Evolutionary conservation across 2,797 vertebrate genomes (phyloP).

Genomic region (Myripristis jacobus): DNA sequence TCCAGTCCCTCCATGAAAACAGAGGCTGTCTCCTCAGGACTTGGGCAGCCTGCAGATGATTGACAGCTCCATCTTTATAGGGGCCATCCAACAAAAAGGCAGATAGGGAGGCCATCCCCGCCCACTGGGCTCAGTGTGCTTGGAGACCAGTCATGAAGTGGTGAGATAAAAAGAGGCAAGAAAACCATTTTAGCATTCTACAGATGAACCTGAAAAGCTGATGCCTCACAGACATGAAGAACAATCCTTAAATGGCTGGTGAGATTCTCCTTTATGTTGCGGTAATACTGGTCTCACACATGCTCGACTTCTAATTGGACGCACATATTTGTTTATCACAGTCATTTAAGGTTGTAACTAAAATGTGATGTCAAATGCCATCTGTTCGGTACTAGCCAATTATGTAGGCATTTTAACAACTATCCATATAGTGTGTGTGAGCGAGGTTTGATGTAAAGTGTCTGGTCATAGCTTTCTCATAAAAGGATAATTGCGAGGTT

Average conservation of each 20-base stretch:
- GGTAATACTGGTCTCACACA: conserved; percentile 30
- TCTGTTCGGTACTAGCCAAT: conserved; percentile 26
- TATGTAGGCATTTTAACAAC: conserved; percentile 53
- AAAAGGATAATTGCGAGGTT: conserved; percentile 51
- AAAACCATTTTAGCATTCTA: conserved; percentile 29
- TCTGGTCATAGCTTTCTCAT: conserved; percentile 47
- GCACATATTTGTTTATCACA: conserved; percentile 45
- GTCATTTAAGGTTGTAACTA: conserved; percentile 49
- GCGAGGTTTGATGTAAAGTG: conserved; percentile 39
- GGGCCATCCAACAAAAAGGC: conserved; percentile 65
- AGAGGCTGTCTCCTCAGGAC: conserved; percentile 58
- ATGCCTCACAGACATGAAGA: conserved; percentile 9
- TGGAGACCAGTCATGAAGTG: conserved; percentile 38
- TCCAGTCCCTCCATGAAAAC: conserved; percentile 48
- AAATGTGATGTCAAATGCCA: conserved; percentile 30
- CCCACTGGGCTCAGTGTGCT: conserved; percentile 54
- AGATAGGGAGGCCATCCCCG: conserved; percentile 60
- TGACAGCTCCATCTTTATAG: conserved; percentile 77
- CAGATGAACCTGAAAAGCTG: conserved; percentile 30
- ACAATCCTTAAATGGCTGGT: conserved; percentile 18
- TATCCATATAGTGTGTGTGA: conserved; percentile 44
- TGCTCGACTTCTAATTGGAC: conserved; percentile 43
- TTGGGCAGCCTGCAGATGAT: conserved; percentile 59
- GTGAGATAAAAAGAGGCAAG: conserved; percentile 54
- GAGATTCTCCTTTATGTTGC: conserved; percentile 23